Conservation (phyloP, 2,113 vertebrate species). For the Caracal caracal region DNA sequence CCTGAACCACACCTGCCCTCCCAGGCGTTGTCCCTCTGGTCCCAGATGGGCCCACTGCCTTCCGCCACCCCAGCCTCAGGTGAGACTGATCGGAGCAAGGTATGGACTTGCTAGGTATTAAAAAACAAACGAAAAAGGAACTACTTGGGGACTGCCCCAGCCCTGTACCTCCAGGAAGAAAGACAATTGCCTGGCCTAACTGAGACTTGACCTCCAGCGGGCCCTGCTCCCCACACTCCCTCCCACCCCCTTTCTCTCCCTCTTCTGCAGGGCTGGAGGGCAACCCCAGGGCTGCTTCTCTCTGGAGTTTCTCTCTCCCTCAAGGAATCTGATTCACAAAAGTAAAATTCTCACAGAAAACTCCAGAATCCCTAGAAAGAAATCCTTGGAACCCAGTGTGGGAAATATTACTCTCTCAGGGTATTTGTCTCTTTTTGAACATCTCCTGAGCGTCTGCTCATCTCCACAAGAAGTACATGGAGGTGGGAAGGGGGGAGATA, state of each 20-base stretch:
- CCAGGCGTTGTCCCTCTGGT: not conserved
- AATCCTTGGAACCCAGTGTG: conserved; percentile 13
- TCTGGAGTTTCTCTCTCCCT: not conserved
- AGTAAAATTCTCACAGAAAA: conserved; percentile 8
- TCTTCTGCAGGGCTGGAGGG: not conserved
- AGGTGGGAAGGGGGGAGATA: not conserved
- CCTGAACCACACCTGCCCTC: not conserved
- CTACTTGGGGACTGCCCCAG: not conserved
- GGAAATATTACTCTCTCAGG: not conserved
- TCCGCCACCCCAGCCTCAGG: not conserved
- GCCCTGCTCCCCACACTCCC: not conserved
- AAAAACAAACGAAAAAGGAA: not conserved
- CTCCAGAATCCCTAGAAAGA: not conserved
- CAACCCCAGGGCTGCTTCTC: not conserved
- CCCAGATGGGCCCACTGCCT: not conserved
- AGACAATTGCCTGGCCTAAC: not conserved
- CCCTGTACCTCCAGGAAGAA: not conserved
- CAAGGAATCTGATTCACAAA: conserved; percentile 6
- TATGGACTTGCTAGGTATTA: not conserved
- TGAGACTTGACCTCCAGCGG: not conserved
- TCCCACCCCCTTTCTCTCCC: not conserved
- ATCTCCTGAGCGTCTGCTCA: not conserved
- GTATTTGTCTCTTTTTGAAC: not conserved
- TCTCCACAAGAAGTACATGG: not conserved
- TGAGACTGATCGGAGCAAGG: not conserved